phyloP scores from a whole-genome alignment of 2,888 invertebrate species.

The Labia minor region DNA sequence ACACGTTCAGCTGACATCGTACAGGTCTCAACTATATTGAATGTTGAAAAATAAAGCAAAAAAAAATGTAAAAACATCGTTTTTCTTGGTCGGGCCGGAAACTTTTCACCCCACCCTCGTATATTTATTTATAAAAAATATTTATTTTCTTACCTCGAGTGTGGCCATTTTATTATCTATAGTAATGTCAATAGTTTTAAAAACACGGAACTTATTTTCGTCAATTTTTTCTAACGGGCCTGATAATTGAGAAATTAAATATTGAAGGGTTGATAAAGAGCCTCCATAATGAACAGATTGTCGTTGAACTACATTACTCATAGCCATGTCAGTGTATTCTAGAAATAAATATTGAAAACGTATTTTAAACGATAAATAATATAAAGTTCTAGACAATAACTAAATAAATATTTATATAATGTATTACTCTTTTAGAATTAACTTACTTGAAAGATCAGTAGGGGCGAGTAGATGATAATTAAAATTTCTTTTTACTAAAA shows the following conservation, averaged over 20 bases:
- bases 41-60: too few species aligned
- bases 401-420: not conserved
- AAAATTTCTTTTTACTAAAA: slow-evolving; percentile 93
- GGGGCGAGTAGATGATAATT: slow-evolving; percentile 93
- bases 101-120: too few species aligned
- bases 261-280: slow-evolving; percentile 56
- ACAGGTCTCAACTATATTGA: too few species aligned
- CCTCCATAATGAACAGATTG: slow-evolving; percentile 83
- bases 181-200: slow-evolving; percentile 69
- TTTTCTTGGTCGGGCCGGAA: too few species aligned
- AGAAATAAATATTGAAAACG: slow-evolving; percentile 33
- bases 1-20: too few species aligned
- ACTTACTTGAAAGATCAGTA: slow-evolving; percentile 73
- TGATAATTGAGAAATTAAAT: slow-evolving; percentile 67
- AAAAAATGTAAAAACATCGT: too few species aligned
- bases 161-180: slow-evolving; percentile 73
- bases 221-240: slow-evolving; percentile 60
- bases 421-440: not conserved
- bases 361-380: too few species aligned
- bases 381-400: not conserved
- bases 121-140: too few species aligned
- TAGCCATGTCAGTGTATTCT: slow-evolving; percentile 93
- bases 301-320: slow-evolving; percentile 84
- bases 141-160: slow-evolving; percentile 51
- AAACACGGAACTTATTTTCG: slow-evolving; percentile 67